Evolutionary conservation across 1,140 invertebrate species (phyloP).

Genomic region (Trichoplusia ni): DNA sequence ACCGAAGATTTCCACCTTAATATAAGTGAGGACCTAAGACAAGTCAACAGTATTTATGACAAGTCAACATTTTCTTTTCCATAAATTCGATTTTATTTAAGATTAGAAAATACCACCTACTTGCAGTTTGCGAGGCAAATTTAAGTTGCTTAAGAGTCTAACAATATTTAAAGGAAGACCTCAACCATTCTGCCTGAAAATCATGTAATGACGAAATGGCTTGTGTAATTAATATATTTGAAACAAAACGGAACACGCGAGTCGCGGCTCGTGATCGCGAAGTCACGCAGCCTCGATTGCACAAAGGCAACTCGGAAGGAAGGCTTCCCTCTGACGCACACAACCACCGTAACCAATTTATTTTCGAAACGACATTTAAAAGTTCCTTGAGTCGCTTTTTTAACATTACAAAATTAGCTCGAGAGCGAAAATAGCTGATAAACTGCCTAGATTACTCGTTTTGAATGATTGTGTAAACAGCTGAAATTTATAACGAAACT

Average conservation of each 20-base stretch:
- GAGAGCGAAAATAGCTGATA: conserved; percentile 8
- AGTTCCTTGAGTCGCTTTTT: neutral
- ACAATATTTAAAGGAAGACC: neutral
- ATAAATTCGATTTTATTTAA: too few species aligned
- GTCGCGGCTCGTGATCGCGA: neutral
- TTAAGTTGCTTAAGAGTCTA: too few species aligned
- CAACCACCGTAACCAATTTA: conserved; percentile 13
- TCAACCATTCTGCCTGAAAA: too few species aligned
- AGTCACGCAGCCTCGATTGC: conserved; percentile 16
- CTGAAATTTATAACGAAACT: neutral
- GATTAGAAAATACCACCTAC: too few species aligned
- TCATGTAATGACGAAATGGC: too few species aligned
- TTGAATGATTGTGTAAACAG: conserved; percentile 6
- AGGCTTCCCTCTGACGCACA: conserved; percentile 45
- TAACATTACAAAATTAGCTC: neutral
- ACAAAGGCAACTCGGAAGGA: conserved; percentile 22
- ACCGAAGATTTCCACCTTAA: too few species aligned
- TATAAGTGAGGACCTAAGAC: too few species aligned
- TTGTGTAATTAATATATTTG: too few species aligned
- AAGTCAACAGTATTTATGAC: too few species aligned
- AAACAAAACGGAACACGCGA: neutral
- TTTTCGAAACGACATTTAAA: conserved; percentile 12
- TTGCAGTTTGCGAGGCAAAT: too few species aligned
- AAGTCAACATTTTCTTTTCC: too few species aligned
- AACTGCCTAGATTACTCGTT: conserved; percentile 5